A percentile compares a stretch with the other conserved stretches of the same genome.
Evolutionary conservation across 2,888 invertebrate genomes (phyloP).

Genomic region (Lepidonotus clava): DNA sequence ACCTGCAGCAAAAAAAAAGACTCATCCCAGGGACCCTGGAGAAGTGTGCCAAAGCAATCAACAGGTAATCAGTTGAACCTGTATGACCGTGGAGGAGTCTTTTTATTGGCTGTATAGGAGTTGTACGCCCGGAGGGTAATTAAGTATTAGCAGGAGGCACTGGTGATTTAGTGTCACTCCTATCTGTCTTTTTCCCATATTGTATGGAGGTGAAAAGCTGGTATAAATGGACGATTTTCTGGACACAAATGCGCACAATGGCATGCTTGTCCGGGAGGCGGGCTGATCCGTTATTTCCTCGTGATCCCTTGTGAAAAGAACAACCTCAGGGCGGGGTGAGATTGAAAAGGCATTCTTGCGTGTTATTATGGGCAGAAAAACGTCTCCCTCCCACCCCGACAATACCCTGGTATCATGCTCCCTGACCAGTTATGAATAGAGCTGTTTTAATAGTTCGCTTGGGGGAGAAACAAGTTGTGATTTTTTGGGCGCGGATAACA

Average conservation of each 20-base stretch:
- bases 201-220: background rate
- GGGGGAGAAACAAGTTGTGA: conserved; percentile 29
- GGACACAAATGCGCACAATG: background rate
- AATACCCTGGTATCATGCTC: background rate
- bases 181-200: background rate
- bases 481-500: conserved; percentile 8
- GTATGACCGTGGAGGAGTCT: background rate
- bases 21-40: too few species aligned
- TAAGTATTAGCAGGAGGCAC: background rate
- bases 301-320: conserved; percentile 29
- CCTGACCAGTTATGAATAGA: background rate
- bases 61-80: background rate
- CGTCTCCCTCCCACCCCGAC: background rate
- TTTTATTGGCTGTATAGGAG: background rate
- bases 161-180: background rate
- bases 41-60: conserved; percentile 10
- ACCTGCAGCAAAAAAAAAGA: background rate
- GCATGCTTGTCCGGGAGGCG: background rate
- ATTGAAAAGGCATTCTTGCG: conserved; percentile 44
- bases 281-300: background rate
- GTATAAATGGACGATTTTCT: background rate
- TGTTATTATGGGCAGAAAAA: background rate
- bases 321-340: background rate
- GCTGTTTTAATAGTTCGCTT: conserved; percentile 10
- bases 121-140: background rate